Conservation (phyloP, 1,140 invertebrate genomes). For the Kradibia gibbosae region DNA sequence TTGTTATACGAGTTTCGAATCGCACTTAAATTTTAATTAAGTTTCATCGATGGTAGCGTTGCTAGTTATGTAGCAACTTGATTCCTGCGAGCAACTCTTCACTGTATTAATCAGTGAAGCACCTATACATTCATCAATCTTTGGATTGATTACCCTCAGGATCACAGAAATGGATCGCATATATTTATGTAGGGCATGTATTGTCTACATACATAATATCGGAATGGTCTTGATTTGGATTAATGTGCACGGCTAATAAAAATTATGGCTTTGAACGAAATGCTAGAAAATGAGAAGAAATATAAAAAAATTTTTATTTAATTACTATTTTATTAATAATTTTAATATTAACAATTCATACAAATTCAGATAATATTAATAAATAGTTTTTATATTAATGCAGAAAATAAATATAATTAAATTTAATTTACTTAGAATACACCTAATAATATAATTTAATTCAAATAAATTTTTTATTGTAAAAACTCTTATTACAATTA, state of each 20-base stretch:
- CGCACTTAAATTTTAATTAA: conserved; percentile 45
- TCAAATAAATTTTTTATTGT: too few species aligned
- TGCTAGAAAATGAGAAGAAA: neutral
- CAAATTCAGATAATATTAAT: too few species aligned
- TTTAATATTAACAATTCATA: too few species aligned
- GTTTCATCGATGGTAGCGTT: neutral
- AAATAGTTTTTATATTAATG: too few species aligned
- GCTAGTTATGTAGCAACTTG: neutral
- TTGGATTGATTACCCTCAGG: conserved; percentile 35
- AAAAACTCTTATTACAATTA: too few species aligned
- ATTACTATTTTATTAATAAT: too few species aligned
- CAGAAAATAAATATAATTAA: too few species aligned
- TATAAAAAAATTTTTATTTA: too few species aligned
- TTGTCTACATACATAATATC: neutral
- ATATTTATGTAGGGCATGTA: neutral
- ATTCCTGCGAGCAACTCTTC: neutral
- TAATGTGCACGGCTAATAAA: neutral
- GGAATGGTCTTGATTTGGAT: neutral
- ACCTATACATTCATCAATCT: conserved; percentile 44
- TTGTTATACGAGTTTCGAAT: conserved; percentile 28
- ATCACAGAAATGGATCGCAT: neutral
- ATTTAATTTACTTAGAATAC: too few species aligned
- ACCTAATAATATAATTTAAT: too few species aligned
- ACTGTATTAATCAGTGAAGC: conserved; percentile 34
- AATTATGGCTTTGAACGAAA: neutral